phyloP scores from a whole-genome alignment of 2,888 invertebrate genomes.

The Cheilosia variabilis region DNA sequence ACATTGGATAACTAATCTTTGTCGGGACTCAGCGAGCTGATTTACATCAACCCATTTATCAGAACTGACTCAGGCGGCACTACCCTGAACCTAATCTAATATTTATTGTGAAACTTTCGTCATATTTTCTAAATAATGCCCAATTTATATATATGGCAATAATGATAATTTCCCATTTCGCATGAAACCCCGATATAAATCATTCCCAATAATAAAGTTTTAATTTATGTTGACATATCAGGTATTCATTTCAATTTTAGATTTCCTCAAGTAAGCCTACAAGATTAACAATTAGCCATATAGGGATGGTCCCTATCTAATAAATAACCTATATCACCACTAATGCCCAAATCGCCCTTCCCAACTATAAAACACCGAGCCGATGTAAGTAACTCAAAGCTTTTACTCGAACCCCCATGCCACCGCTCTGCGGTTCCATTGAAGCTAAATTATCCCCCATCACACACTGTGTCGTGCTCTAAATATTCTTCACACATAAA shows the following conservation, averaged over 20 bases:
- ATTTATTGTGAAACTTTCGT: neutral
- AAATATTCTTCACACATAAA: conserved; percentile 32
- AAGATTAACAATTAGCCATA: conserved; percentile 37
- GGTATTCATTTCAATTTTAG: conserved; percentile 31
- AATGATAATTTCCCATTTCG: conserved; percentile 13
- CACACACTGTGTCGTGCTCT: conserved; percentile 36
- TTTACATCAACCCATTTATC: neutral
- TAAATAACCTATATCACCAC: conserved; percentile 33
- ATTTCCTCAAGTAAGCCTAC: neutral
- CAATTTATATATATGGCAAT: neutral
- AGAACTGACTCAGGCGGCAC: neutral
- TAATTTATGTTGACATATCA: conserved; percentile 59
- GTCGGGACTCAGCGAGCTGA: neutral
- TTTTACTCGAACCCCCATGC: conserved; percentile 17
- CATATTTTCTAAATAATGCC: neutral
- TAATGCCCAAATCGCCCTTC: conserved; percentile 41
- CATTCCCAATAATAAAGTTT: conserved; percentile 30
- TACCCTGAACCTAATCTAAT: conserved; percentile 6
- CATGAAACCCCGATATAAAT: conserved; percentile 39
- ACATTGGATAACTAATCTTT: too few species aligned
- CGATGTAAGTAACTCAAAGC: conserved; percentile 48
- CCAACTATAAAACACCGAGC: conserved; percentile 1
- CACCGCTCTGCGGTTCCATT: conserved; percentile 7
- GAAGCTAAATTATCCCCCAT: conserved; percentile 30
- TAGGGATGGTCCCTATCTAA: conserved; percentile 46